phyloP scores from a whole-genome alignment of 2,888 invertebrate species.

The Cheilosia urbana region DNA sequence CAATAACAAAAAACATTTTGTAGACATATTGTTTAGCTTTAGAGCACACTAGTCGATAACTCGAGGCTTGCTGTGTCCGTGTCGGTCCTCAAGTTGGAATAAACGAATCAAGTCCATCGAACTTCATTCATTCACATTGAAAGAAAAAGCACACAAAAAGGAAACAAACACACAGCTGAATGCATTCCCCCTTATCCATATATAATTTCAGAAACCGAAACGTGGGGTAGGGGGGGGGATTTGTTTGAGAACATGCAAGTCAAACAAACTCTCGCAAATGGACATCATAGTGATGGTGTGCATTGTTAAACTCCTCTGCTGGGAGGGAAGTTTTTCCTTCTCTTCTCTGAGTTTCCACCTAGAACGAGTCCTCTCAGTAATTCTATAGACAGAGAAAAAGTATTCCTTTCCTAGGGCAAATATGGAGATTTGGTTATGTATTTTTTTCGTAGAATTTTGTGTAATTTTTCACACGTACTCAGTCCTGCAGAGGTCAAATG shows the following conservation, averaged over 20 bases:
- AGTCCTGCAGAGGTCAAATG: conserved; percentile 9
- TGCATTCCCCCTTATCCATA: conserved; percentile 37
- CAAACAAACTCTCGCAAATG: conserved; percentile 58
- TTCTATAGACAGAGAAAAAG: conserved; percentile 57
- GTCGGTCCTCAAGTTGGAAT: conserved; percentile 44
- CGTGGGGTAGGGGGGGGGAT: conserved; percentile 1
- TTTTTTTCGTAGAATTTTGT: conserved; percentile 55
- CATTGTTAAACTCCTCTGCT: conserved; percentile 48
- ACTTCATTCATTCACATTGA: conserved; percentile 40
- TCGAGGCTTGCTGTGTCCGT: background rate
- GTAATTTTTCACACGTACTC: conserved; percentile 64
- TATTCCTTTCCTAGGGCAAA: conserved; percentile 54
- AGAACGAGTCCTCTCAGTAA: conserved; percentile 30
- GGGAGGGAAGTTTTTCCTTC: conserved; percentile 32
- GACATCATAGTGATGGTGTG: conserved; percentile 54
- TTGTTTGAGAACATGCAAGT: conserved; percentile 58
- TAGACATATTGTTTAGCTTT: conserved; percentile 48
- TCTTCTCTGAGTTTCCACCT: conserved; percentile 9
- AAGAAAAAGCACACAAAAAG: conserved; percentile 15
- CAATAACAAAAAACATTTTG: background rate
- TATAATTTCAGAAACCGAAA: conserved; percentile 1
- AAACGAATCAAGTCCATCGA: conserved; percentile 67
- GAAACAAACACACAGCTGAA: background rate
- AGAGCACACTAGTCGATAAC: conserved; percentile 40
- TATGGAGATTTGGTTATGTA: conserved; percentile 13